These are phyloP conservation scores for Semnornis frantzii DNA, from an alignment of 2,113 vertebrate genomes.

Conservation along the genomic window DNA sequence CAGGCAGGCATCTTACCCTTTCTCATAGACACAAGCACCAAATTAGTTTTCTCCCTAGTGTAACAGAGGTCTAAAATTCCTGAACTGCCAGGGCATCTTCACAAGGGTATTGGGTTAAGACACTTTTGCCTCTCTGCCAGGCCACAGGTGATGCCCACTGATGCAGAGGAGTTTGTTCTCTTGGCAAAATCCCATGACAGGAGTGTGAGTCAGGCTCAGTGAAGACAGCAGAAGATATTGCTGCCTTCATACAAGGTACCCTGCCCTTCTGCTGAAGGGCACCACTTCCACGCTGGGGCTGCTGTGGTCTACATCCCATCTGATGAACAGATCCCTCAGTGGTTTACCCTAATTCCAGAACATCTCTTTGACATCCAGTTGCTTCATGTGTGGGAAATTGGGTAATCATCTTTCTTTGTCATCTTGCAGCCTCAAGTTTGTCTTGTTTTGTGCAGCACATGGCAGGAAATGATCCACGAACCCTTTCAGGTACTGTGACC, in stretches of 20 bases:
- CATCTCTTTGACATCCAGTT: background rate
- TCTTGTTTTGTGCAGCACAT: background rate
- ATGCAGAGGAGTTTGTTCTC: background rate
- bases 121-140: background rate
- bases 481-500: background rate
- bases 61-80: background rate
- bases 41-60: background rate
- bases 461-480: background rate
- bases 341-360: background rate
- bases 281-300: background rate
- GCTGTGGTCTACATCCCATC: background rate
- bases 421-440: background rate
- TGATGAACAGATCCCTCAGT: background rate
- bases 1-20: background rate
- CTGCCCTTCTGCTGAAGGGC: background rate
- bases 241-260: background rate
- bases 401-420: background rate
- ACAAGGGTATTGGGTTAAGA: background rate
- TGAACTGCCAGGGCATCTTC: background rate
- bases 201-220: background rate
- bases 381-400: background rate
- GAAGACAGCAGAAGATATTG: background rate
- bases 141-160: background rate
- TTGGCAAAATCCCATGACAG: background rate
- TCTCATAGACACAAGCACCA: accelerated